Percentiles rank a stretch among this genome's conserved stretches.
These are phyloP conservation scores for Tolmerus cingulatus DNA, from an alignment of 2,888 invertebrate species.

Conservation along the genomic window DNA sequence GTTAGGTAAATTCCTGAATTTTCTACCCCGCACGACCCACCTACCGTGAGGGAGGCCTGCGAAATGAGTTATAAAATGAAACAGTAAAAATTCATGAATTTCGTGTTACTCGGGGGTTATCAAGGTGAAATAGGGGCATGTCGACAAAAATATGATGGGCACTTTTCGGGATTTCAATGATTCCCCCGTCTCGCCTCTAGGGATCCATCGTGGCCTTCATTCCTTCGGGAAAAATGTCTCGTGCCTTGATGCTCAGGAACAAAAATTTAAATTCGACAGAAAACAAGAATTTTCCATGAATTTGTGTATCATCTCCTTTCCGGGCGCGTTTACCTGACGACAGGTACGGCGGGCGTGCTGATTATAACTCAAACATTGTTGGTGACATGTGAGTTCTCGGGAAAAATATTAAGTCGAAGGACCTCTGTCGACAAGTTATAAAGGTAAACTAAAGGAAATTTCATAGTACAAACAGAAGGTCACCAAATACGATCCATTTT, in stretches of 20 bases:
- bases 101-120: conserved; percentile 2
- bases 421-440: neutral
- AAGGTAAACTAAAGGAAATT: neutral
- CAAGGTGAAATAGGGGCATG: conserved; percentile 14
- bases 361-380: neutral
- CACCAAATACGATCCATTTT: neutral
- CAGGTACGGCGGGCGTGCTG: neutral
- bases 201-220: neutral
- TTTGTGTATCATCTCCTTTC: neutral
- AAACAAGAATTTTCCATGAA: neutral
- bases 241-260: neutral
- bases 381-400: neutral
- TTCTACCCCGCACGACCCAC: neutral
- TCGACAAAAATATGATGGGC: conserved; percentile 7
- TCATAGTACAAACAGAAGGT: neutral
- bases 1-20: neutral
- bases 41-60: neutral
- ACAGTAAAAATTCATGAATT: conserved; percentile 28
- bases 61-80: conserved; percentile 21
- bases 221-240: neutral
- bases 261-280: neutral
- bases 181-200: neutral
- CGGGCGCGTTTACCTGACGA: neutral
- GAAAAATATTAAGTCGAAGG: neutral
- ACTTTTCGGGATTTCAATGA: conserved; percentile 27